Evolutionary conservation across 1,140 invertebrate species (phyloP), one percentile per base, ranked within the genome.

Genomic region (Cherax destructor): DNA sequence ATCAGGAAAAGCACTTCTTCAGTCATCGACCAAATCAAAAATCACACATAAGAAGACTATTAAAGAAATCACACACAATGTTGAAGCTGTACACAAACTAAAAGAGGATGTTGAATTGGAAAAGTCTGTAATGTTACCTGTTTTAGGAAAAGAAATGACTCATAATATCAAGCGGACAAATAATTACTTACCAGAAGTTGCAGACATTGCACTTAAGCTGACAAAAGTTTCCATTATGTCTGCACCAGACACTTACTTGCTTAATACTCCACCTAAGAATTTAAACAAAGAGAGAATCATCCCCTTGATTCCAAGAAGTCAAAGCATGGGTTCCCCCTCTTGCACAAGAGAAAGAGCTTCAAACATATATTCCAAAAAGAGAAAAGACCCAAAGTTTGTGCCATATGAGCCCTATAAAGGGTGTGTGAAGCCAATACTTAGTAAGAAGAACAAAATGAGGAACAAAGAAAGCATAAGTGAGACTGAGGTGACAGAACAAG

Each of bases 331-430:
- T 16, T 50, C 49, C 4, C 9, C 21, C 41, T 41, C 21, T 10
- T 16, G n/a, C 24, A 21, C 61, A 7, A 76, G 49, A 85, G 83
- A 74, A 50, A 56, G 69, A 49, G 49, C 65, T 16, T 50, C 83
- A 72, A 74, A 47, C 47, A n/a, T 85, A 24, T 50, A 74, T 9
- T 84, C 69, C 2, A 84, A 86, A 2, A 92, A 81, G 50, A 81
- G 84, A 56, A 80, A 79, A 52, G 92, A 93, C 59, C 92, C 92
- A 24, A 92, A 86, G 94, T 98, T 98, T 95, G 96, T 98, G 41
- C 97, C 97, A 1, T 98, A 97, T 93, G 98, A 98, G 94, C 98
- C 98, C 0, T 98, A 98, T 93, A 97, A 97, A 94, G 97, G 96
- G 86, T 97, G 97, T 92, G 96, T 97, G 0, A 97, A 96, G 94